Percentiles rank a stretch among this genome's conserved stretches.
phyloP scores from a whole-genome alignment of 1,140 invertebrate genomes.

The Galleria mellonella region DNA sequence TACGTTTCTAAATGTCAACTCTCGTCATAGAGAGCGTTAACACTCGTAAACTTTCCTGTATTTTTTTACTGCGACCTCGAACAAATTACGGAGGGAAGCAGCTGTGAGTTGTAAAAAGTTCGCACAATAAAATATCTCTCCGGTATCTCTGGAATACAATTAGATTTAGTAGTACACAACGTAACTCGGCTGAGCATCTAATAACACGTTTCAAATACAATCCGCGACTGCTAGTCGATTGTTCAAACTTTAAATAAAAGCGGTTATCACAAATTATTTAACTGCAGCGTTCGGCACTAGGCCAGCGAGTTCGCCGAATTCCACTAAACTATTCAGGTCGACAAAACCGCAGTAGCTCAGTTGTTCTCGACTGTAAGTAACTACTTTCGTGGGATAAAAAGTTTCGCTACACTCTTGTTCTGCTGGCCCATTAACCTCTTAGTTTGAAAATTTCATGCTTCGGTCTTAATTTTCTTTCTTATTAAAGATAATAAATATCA shows the following conservation, averaged over 20 bases:
- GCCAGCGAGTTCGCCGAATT: conserved; percentile 56
- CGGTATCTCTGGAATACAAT: conserved; percentile 7
- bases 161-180: neutral
- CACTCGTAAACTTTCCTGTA: conserved; percentile 23
- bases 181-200: too few relatives aligned
- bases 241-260: conserved; percentile 58
- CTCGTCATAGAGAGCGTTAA: conserved; percentile 13
- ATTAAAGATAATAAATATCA: too few relatives aligned
- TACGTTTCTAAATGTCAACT: conserved; percentile 9
- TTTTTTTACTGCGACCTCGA: conserved; percentile 19
- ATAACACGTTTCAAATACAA: neutral
- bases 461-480: too few relatives aligned
- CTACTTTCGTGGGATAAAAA: conserved; percentile 22
- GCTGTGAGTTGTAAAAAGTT: conserved; percentile 42
- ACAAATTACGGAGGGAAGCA: conserved; percentile 23
- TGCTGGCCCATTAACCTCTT: too few relatives aligned
- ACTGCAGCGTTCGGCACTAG: conserved; percentile 61
- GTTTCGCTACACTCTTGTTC: conserved; percentile 4
- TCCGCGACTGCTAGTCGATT: too few relatives aligned
- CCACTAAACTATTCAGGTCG: conserved; percentile 65
- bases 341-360: conserved; percentile 59
- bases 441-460: too few relatives aligned
- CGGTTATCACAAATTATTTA: conserved; percentile 69
- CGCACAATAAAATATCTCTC: conserved; percentile 28
- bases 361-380: conserved; percentile 41